These are phyloP conservation scores for Branchellion lobata DNA, from an alignment of 2,888 invertebrate species.

Conservation along the genomic window DNA sequence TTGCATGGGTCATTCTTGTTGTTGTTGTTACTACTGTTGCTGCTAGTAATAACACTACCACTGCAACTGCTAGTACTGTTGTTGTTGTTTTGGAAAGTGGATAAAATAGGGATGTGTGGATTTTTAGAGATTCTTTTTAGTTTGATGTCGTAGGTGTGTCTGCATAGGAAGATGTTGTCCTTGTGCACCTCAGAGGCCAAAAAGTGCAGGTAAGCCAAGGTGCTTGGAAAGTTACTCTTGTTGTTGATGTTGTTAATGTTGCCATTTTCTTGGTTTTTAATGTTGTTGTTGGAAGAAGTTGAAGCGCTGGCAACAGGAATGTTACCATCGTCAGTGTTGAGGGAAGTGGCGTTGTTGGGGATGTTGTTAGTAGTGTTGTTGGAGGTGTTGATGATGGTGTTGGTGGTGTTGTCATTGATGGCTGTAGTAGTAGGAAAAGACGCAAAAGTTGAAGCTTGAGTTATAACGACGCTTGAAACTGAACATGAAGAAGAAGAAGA, in stretches of 20 bases:
- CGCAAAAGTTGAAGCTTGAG: neutral
- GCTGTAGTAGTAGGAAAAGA: neutral
- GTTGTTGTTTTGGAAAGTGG: neutral
- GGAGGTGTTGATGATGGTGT: too few relatives aligned
- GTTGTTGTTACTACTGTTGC: too few relatives aligned
- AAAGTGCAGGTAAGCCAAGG: neutral
- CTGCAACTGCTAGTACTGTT: neutral
- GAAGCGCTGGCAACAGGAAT: neutral
- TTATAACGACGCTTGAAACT: neutral
- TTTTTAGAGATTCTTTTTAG: slow-evolving; percentile 73
- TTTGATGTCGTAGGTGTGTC: slow-evolving; percentile 90
- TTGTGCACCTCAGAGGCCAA: slow-evolving; percentile 69
- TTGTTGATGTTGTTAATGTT: neutral
- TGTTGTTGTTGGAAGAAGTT: neutral
- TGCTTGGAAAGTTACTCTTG: slow-evolving; percentile 10
- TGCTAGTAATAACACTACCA: too few relatives aligned
- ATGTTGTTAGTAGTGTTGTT: neutral
- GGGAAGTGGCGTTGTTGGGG: neutral
- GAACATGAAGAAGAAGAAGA: neutral
- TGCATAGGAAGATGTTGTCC: slow-evolving; percentile 89
- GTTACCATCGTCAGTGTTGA: neutral
- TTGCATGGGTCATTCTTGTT: neutral
- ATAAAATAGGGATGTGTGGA: slow-evolving; percentile 54
- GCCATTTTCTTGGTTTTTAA: too few relatives aligned
- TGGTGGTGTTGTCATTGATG: neutral